Percentiles rank a stretch among this genome's conserved stretches.
These are phyloP conservation scores for Saccostrea echinata DNA, from an alignment of 1,140 invertebrate species.

Conservation along the genomic window DNA sequence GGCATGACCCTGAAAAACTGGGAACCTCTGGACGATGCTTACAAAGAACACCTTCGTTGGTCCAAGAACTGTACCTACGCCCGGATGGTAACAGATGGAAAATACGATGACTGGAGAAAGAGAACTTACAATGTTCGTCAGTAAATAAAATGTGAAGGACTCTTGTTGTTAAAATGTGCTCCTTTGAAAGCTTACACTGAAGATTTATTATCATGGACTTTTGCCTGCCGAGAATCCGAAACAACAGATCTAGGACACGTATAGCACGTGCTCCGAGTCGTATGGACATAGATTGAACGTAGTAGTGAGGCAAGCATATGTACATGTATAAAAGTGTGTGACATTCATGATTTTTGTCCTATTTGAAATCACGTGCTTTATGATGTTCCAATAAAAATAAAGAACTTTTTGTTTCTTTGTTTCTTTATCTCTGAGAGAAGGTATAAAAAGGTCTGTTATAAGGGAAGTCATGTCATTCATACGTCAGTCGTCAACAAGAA, in stretches of 20 bases:
- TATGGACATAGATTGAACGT: too few relatives aligned
- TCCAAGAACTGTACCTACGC: slow-evolving; percentile 26
- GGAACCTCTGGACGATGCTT: slow-evolving; percentile 24
- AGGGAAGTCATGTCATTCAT: not conserved
- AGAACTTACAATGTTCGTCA: too few relatives aligned
- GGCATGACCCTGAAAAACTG: not conserved
- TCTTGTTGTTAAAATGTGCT: not conserved
- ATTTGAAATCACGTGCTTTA: too few relatives aligned
- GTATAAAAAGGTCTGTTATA: not conserved
- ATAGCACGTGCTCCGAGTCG: too few relatives aligned
- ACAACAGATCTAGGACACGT: too few relatives aligned
- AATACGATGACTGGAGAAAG: not conserved
- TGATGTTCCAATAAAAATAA: too few relatives aligned
- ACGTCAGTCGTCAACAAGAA: not conserved
- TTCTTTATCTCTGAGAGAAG: too few relatives aligned
- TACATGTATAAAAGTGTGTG: too few relatives aligned
- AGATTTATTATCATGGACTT: not conserved
- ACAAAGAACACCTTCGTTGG: slow-evolving; percentile 25
- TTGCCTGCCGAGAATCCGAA: not conserved
- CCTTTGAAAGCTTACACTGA: not conserved
- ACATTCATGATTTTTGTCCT: too few relatives aligned
- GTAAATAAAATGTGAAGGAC: not conserved
- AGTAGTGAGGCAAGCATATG: too few relatives aligned
- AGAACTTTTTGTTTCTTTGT: too few relatives aligned
- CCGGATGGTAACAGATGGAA: not conserved